Evolutionary conservation across 2,113 vertebrate species (phyloP).

Genomic region (Dromaius novaehollandiae): DNA sequence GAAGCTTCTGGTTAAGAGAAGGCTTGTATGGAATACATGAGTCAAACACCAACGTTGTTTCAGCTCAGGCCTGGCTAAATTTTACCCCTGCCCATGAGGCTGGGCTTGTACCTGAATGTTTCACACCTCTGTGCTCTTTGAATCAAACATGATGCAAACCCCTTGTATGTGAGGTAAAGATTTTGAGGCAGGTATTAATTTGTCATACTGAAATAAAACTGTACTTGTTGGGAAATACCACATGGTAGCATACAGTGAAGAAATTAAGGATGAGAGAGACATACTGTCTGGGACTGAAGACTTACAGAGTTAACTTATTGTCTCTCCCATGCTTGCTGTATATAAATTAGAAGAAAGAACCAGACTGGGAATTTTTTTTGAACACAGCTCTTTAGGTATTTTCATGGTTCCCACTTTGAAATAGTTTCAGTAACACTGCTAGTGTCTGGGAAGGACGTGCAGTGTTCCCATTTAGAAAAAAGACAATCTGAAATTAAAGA

Average conservation of each 20-base stretch:
- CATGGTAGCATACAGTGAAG: not conserved
- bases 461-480: not conserved
- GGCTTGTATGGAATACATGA: not conserved
- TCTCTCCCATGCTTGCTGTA: not conserved
- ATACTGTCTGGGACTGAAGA: not conserved
- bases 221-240: not conserved
- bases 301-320: not conserved
- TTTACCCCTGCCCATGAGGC: not conserved
- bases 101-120: not conserved
- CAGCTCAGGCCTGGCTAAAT: not conserved
- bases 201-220: not conserved
- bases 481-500: not conserved
- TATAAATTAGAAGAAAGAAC: not conserved
- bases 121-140: not conserved
- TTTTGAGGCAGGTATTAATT: not conserved
- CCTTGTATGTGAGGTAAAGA: not conserved
- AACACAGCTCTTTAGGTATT: not conserved
- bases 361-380: not conserved
- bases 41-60: not conserved
- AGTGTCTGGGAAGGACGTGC: not conserved
- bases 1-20: slow-evolving; percentile 18
- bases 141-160: not conserved
- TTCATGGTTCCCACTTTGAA: not conserved
- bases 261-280: not conserved
- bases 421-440: not conserved